phyloP scores from a whole-genome alignment of 2,113 vertebrate genomes.

The Ardeotis arabs region DNA sequence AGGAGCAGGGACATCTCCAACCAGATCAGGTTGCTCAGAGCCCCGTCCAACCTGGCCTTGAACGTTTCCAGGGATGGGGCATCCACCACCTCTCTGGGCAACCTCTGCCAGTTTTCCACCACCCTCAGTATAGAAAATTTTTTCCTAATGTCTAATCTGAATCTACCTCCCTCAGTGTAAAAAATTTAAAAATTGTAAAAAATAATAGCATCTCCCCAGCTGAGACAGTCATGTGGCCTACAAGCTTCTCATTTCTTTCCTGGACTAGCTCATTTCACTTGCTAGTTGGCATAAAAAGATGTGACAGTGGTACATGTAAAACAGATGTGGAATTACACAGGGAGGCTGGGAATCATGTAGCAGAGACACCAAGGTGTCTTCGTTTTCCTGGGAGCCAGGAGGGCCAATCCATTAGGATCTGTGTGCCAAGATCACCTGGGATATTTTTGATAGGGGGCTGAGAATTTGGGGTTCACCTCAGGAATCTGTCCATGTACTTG shows the following conservation, averaged over 20 bases:
- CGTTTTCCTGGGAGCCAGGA: neutral
- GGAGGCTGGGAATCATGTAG: neutral
- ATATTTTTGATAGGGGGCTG: neutral
- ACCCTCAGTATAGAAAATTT: no score
- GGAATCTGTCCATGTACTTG: neutral
- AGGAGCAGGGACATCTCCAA: no score
- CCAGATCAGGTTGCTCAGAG: no score
- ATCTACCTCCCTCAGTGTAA: no score
- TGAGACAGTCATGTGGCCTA: neutral
- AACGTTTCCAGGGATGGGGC: no score
- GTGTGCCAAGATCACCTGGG: neutral
- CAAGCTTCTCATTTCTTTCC: neutral
- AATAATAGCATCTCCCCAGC: neutral
- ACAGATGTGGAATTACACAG: neutral
- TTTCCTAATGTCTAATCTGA: no score
- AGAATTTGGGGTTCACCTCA: neutral
- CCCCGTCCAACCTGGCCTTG: no score
- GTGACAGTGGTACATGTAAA: neutral
- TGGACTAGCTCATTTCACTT: neutral
- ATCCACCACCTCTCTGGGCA: no score
- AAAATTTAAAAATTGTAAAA: no score
- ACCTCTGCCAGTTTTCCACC: no score
- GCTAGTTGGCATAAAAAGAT: neutral
- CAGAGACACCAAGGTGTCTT: neutral
- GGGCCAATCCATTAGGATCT: neutral